Evolutionary conservation across 2,113 vertebrate genomes (phyloP), one percentile per base, ranked within the genome.

Genomic region (Hemibagrus wyckioides): DNA sequence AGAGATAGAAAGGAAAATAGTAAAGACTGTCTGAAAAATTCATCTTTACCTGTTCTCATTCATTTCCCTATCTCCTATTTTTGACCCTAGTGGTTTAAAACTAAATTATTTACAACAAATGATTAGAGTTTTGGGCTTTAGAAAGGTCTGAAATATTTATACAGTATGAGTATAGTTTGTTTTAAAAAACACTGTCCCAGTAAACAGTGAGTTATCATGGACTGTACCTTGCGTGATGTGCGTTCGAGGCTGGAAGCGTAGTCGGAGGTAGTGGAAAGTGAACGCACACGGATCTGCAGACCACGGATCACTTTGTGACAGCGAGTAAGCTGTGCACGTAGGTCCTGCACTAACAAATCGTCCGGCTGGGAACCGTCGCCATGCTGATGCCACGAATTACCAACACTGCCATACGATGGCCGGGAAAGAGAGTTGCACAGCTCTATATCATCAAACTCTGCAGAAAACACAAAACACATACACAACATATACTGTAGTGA

Each of bases 381-480:
- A 28, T 91, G 93, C 93, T 93, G 95, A 41, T 17, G 8, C 15
- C 88, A 89, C 79, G 89, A 0, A 0, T 88, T 89, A 41, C 65
- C 93, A n/a, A 92, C 91, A 33, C 59, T 92, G 54, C 93, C 92
- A 0, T 91, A 92, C 88, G 95, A 95, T 59, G 91, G 92, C 8
- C 86, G 87, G 17, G 93, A 94, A 86, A 95, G 93, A 0, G 93
- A 94, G 33, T 89, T 93, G 90, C 93, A 95, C 94, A 94, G 97
- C 93, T 95, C 96, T 90, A 95, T 81, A 87, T 96, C 96, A 1
- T 98, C 97, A 0, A 97, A 98, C 91, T 99, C 98, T 99, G 94
- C 63, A 81, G 15, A 82, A 65, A 75, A 41, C 25, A 33, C n/a
- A 61, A 56, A 39, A 82, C 21, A 79, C 44, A 1, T 3, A 80